A percentile compares a stretch with the other conserved stretches of the same genome.
Evolutionary conservation across 2,797 vertebrate species (phyloP).

Genomic region (Onychomys torridus): DNA sequence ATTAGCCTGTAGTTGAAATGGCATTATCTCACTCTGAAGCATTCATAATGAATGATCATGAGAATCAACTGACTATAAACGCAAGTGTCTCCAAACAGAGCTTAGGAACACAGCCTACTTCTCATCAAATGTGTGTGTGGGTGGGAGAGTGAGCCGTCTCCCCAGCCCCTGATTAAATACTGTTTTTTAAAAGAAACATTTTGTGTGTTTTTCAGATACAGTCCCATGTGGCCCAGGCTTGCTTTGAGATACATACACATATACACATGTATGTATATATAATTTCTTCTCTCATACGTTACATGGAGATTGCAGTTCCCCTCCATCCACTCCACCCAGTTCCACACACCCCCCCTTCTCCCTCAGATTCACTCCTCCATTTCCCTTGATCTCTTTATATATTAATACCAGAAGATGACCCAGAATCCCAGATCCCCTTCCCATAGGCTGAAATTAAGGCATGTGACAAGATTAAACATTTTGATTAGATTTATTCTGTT

Average conservation of each 20-base stretch:
- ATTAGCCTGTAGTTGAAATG: slow-evolving; percentile 50
- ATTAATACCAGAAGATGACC: not conserved
- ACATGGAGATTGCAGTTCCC: not conserved
- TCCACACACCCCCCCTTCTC: not conserved
- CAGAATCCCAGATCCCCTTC: not conserved
- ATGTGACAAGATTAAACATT: not conserved
- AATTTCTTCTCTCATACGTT: too few species aligned
- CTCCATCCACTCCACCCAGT: not conserved
- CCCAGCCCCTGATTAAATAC: not conserved
- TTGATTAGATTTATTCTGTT: not conserved
- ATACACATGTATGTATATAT: too few species aligned
- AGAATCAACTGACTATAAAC: slow-evolving; percentile 54
- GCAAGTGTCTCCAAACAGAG: slow-evolving; percentile 53
- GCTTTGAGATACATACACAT: not conserved
- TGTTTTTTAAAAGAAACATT: not conserved
- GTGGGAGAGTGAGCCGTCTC: too few species aligned
- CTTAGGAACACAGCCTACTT: slow-evolving; percentile 10
- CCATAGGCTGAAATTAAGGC: not conserved
- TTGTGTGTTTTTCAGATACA: not conserved
- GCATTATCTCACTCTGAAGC: slow-evolving; percentile 51
- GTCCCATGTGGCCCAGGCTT: not conserved
- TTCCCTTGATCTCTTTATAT: not conserved
- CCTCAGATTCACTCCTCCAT: not conserved
- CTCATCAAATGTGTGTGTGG: not conserved
- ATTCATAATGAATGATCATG: slow-evolving; percentile 60